These are phyloP conservation scores for Agelastica alni DNA, from an alignment of 2,888 invertebrate genomes.

Conservation along the genomic window DNA sequence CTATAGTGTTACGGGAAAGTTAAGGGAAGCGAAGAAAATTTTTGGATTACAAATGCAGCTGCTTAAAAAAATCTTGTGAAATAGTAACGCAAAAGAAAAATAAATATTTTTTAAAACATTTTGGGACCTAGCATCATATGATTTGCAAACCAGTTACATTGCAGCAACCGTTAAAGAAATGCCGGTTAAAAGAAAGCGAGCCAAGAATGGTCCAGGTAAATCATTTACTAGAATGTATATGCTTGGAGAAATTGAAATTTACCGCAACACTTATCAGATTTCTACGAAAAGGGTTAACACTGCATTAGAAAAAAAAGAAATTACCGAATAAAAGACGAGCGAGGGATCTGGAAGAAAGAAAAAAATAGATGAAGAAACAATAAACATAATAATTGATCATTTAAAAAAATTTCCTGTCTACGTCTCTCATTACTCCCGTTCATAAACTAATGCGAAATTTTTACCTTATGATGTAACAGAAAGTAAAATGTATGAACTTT, in stretches of 20 bases:
- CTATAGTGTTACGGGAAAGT: slow-evolving; percentile 26
- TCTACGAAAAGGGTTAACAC: no score
- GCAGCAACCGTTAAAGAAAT: no score
- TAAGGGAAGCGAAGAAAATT: slow-evolving; percentile 11
- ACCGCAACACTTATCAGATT: slow-evolving; percentile 29
- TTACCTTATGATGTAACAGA: no score
- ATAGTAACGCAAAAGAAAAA: slow-evolving; percentile 22
- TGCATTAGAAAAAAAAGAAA: slow-evolving; percentile 22
- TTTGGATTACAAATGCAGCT: slow-evolving; percentile 21
- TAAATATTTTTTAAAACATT: slow-evolving; percentile 19
- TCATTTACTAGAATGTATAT: slow-evolving; percentile 24
- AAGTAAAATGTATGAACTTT: no score
- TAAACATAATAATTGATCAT: slow-evolving; percentile 27
- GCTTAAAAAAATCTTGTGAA: slow-evolving; percentile 26
- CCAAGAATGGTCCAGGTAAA: slow-evolving; percentile 4
- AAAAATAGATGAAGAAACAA: slow-evolving; percentile 25
- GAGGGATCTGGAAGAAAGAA: slow-evolving; percentile 21
- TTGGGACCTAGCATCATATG: slow-evolving; percentile 23
- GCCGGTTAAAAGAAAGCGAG: slow-evolving; percentile 25
- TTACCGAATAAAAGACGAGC: slow-evolving; percentile 19
- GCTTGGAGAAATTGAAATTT: slow-evolving; percentile 24
- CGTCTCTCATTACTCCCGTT: slow-evolving; percentile 26
- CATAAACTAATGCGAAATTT: no score
- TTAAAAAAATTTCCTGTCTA: slow-evolving; percentile 17
- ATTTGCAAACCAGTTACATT: no score